Evolutionary conservation across 2,797 vertebrate species (phyloP).

Genomic region (Macrochelys suwanniensis): DNA sequence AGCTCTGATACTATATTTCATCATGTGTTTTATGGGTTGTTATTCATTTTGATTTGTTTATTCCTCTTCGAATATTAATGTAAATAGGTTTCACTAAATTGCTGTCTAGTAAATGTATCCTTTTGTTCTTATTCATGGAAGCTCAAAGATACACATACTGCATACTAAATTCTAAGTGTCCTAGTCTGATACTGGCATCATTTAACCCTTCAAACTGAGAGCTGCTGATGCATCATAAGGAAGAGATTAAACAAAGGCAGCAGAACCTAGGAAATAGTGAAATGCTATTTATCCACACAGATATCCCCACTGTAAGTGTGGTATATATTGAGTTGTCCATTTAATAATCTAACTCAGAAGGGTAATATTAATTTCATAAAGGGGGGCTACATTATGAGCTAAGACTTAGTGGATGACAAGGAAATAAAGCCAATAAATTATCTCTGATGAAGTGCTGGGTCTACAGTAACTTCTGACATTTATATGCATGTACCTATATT

Average conservation of each 20-base stretch:
- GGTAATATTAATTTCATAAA: neutral
- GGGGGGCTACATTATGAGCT: neutral
- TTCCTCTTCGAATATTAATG: constrained; percentile 70
- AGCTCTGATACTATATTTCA: constrained; percentile 55
- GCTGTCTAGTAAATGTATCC: constrained; percentile 41
- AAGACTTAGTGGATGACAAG: constrained; percentile 32
- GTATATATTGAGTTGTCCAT: neutral
- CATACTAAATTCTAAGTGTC: constrained; percentile 22
- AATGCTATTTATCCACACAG: neutral
- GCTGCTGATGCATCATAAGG: neutral
- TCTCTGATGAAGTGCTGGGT: neutral
- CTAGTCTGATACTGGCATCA: constrained; percentile 23
- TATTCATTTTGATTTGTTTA: constrained; percentile 73
- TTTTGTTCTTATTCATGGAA: constrained; percentile 59
- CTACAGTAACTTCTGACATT: constrained; percentile 39
- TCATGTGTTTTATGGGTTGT: constrained; percentile 66
- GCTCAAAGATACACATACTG: constrained; percentile 41
- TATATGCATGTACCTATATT: neutral
- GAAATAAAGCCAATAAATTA: constrained; percentile 13
- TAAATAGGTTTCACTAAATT: constrained; percentile 60
- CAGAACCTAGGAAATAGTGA: neutral
- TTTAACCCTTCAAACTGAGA: constrained; percentile 38
- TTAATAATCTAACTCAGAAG: neutral
- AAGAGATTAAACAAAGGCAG: neutral
- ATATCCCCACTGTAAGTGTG: neutral